These are phyloP conservation scores for Melanostoma scalare DNA, from an alignment of 2,888 invertebrate genomes.

Conservation along the genomic window DNA sequence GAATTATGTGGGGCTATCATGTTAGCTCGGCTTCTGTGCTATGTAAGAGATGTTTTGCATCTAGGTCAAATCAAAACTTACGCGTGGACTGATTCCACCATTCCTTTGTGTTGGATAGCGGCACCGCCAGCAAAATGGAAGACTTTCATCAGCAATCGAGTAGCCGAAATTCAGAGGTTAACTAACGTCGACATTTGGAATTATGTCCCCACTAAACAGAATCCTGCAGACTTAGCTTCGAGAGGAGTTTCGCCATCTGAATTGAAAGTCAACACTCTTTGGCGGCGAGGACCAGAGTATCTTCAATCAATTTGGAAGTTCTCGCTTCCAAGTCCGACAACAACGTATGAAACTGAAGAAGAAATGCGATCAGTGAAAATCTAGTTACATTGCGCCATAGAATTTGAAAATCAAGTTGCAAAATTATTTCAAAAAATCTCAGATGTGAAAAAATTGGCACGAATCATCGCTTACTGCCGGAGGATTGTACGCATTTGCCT, in stretches of 20 bases:
- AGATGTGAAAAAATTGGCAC: not conserved
- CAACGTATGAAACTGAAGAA: slow-evolving; percentile 11
- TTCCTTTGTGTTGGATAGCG: not conserved
- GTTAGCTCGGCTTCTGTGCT: slow-evolving; percentile 5
- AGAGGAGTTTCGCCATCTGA: too few species aligned
- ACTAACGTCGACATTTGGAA: not conserved
- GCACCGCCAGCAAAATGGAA: not conserved
- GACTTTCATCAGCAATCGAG: not conserved
- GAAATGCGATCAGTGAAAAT: slow-evolving; percentile 7
- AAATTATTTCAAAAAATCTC: slow-evolving; percentile 14
- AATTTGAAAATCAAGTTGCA: not conserved
- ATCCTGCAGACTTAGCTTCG: too few species aligned
- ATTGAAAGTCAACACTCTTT: slow-evolving; percentile 5
- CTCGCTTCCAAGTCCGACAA: slow-evolving; percentile 5
- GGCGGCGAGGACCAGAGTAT: slow-evolving; percentile 38
- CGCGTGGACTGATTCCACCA: too few species aligned
- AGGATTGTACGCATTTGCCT: not conserved
- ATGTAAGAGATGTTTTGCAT: too few species aligned
- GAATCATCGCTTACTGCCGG: slow-evolving; percentile 18
- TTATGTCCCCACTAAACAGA: too few species aligned
- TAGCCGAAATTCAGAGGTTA: not conserved
- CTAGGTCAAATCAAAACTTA: too few species aligned
- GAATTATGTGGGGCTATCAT: slow-evolving; percentile 44
- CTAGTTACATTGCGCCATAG: not conserved
- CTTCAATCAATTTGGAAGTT: not conserved